phyloP scores from a whole-genome alignment of 1,140 invertebrate species.

The Drosophila nigromelanica region DNA sequence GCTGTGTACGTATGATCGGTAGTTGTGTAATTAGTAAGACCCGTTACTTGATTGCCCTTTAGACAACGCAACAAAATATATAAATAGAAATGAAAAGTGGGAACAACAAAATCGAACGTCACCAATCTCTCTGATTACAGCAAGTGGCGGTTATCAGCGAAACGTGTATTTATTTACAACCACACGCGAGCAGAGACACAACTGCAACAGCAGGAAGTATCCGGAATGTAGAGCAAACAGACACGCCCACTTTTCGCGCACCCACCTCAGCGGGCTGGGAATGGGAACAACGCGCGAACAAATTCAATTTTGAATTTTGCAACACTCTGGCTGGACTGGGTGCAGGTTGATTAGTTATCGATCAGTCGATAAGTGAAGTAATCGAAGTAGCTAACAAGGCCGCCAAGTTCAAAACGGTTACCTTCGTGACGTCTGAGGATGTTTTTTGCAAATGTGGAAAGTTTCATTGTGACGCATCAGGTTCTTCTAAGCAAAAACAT shows the following conservation, averaged over 20 bases:
- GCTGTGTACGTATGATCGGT: too few relatives aligned
- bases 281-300: neutral
- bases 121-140: conserved; percentile 20
- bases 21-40: neutral
- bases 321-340: neutral
- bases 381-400: neutral
- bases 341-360: neutral
- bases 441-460: conserved; percentile 1
- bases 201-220: conserved; percentile 12
- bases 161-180: conserved; percentile 5
- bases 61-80: conserved; percentile 10
- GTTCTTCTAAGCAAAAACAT: conserved; percentile 1
- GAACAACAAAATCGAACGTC: conserved; percentile 41
- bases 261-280: neutral
- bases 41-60: conserved; percentile 12
- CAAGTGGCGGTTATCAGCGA: conserved; percentile 23
- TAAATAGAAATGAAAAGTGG: conserved; percentile 14
- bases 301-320: neutral
- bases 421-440: neutral
- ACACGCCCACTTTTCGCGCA: conserved; percentile 6
- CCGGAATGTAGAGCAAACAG: conserved; percentile 9
- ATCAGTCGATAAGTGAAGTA: neutral
- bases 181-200: neutral
- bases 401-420: neutral
- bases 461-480: neutral